Evolutionary conservation across 2,888 invertebrate species (phyloP), one percentile per base, ranked within the genome.

Genomic region (Ichneumoninae sp.): DNA sequence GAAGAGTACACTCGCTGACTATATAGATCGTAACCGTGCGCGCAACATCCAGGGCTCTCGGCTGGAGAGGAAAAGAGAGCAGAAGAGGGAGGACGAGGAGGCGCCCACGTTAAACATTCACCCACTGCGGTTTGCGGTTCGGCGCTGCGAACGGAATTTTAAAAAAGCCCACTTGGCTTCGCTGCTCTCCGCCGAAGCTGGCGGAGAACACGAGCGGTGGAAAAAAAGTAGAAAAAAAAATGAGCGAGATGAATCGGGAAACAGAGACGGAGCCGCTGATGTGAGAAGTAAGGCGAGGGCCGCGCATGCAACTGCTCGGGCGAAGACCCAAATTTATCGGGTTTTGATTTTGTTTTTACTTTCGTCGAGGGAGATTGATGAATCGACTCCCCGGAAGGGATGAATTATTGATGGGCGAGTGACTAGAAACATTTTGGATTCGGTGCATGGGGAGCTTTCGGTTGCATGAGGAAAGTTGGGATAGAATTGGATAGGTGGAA

Each of bases 101-200:
- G 66, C 88, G 83, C 79, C 84, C 83, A 86, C 87, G 85, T 89
- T 88, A 89, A 89, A 89, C 88, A 89, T 89, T 89, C 89, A 89
- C 83, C 84, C 85, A 86, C 85, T 87, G 88, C 89, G 89, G 87
- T 88, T 69, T 86, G 88, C 83, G 86, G 87, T 77, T 81, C 76
- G 80, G 83, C 83, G 88, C 83, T 87, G 83, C 86, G 85, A 83
- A 82, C 86, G 78, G 87, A 89, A 87, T 86, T 83, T 88, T 84
- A 86, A 88, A 89, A 89, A 88, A 88, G 83, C 84, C 82, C 82
- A 80, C 84, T 84, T 75, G 83, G 82, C 87, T 81, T 36, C 82
- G 70, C 80, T 74, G 52, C 65, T 22, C 54, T 22, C 19, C 66
- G n/a, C 40, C 19, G 47, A 30, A 54, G 30, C 26, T 19, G 66